Conservation (phyloP, 2,113 vertebrate species). For the Dasyornis broadbenti region DNA sequence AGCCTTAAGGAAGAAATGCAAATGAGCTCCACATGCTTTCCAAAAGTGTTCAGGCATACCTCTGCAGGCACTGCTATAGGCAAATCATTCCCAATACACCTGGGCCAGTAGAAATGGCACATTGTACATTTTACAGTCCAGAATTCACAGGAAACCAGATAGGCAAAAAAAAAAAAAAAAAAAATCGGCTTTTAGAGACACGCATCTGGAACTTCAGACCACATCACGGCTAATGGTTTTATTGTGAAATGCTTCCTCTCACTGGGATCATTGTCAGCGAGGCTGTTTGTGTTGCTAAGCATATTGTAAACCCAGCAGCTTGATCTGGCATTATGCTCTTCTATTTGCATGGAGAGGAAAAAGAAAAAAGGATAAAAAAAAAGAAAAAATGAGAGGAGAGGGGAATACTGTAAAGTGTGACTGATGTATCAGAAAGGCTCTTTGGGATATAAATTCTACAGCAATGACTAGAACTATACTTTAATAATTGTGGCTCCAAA, state of each 20-base stretch:
- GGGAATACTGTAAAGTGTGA: background rate
- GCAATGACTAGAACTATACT: background rate
- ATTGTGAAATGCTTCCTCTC: conserved; percentile 10
- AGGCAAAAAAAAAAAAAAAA: background rate
- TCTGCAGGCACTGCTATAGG: background rate
- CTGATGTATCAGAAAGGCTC: background rate
- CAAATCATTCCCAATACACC: background rate
- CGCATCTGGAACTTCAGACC: background rate
- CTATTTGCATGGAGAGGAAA: background rate
- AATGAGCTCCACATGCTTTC: background rate
- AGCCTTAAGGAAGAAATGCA: background rate
- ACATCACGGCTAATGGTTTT: background rate
- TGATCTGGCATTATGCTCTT: background rate
- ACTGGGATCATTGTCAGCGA: background rate
- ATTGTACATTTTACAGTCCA: background rate
- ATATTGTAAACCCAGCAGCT: background rate
- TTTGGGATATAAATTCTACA: background rate
- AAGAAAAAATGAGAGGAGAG: background rate
- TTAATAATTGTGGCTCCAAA: background rate
- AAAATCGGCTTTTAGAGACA: background rate
- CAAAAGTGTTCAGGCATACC: background rate
- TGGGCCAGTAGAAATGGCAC: background rate
- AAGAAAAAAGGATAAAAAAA: background rate
- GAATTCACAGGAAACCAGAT: background rate
- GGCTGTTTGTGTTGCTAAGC: background rate